Evolutionary conservation across 2,113 vertebrate species (phyloP).

Genomic region (Edolisoma coerulescens): DNA sequence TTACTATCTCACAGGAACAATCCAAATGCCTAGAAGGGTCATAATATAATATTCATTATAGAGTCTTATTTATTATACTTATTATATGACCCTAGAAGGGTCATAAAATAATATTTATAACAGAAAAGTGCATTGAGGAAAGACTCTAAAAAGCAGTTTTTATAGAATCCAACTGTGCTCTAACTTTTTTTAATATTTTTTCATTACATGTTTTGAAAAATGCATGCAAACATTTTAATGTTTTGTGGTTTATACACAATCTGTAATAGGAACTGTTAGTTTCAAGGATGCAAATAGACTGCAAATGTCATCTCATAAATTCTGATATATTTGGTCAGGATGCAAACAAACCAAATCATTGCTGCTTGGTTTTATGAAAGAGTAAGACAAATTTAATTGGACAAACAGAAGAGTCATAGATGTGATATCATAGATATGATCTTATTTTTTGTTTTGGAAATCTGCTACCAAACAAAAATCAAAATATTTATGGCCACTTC

Average conservation of each 20-base stretch:
- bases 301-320: background rate
- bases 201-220: background rate
- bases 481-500: background rate
- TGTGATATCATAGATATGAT: background rate
- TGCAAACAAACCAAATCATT: background rate
- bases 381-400: background rate
- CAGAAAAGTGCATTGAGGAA: background rate
- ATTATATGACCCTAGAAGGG: background rate
- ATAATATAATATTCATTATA: background rate
- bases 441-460: background rate
- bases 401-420: background rate
- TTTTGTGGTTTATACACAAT: background rate
- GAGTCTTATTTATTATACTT: background rate
- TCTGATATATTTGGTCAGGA: background rate
- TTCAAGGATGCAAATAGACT: background rate
- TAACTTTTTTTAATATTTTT: background rate
- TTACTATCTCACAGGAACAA: background rate
- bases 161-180: background rate
- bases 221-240: background rate
- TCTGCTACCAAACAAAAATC: background rate
- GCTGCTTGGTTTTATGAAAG: background rate
- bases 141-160: background rate
- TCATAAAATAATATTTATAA: constrained; percentile 1
- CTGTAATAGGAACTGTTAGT: background rate
- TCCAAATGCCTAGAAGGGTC: background rate